A percentile compares a stretch with the other conserved stretches of the same genome.
phyloP scores from a whole-genome alignment of 2,797 vertebrate genomes.

The Lates japonicus region DNA sequence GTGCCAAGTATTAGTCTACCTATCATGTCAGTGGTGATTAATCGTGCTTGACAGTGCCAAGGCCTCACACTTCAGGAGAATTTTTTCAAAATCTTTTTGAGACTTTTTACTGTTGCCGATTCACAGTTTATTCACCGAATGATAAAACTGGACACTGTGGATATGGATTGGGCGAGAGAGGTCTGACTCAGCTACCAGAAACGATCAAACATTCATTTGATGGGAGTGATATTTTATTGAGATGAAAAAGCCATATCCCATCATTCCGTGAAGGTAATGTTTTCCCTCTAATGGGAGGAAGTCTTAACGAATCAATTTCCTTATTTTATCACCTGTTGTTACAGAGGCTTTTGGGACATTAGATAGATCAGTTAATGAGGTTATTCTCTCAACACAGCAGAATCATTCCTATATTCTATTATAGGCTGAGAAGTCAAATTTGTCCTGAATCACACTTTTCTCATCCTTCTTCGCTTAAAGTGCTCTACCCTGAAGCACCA shows the following conservation, averaged over 20 bases:
- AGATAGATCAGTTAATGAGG: neutral
- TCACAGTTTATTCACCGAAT: slow-evolving; percentile 56
- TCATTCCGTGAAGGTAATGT: slow-evolving; percentile 47
- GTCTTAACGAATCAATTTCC: slow-evolving; percentile 2
- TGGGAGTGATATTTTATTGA: slow-evolving; percentile 47
- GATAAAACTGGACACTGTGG: slow-evolving; percentile 49
- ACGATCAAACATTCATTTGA: slow-evolving; percentile 46
- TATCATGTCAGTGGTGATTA: slow-evolving; percentile 15
- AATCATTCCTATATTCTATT: neutral
- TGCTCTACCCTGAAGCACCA: slow-evolving; percentile 4
- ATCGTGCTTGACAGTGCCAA: slow-evolving; percentile 39
- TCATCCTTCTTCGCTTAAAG: neutral
- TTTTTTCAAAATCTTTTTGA: slow-evolving; percentile 42
- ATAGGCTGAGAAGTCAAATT: slow-evolving; percentile 3
- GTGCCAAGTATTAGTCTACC: slow-evolving; percentile 25
- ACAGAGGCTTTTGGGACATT: neutral
- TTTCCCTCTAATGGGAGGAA: neutral
- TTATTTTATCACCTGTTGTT: slow-evolving; percentile 16
- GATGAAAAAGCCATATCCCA: slow-evolving; percentile 27
- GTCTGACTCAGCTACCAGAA: slow-evolving; percentile 22
- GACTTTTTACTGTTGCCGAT: slow-evolving; percentile 53
- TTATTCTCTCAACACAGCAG: neutral
- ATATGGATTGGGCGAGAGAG: slow-evolving; percentile 25
- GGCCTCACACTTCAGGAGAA: slow-evolving; percentile 35
- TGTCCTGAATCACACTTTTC: neutral